Evolutionary conservation across 2,888 invertebrate genomes (phyloP).

Genomic region (Machimus rusticus): DNA sequence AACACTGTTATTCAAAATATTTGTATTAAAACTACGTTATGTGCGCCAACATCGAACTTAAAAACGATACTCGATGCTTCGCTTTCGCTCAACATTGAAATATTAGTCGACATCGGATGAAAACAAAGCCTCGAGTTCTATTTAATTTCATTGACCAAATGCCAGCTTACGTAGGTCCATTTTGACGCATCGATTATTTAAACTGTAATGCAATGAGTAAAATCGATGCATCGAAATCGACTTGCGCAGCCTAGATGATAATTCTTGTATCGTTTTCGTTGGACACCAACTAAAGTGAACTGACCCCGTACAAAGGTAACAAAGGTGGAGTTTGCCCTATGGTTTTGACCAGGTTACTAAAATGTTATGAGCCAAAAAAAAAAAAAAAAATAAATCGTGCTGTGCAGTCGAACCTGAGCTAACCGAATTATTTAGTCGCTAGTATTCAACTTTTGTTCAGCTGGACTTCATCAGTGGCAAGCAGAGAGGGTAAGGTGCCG

Average conservation of each 20-base stretch:
- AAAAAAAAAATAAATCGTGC: background rate
- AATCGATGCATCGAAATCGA: background rate
- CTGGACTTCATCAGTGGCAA: background rate
- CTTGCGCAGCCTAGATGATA: background rate
- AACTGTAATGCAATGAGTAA: no score
- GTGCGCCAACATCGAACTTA: no score
- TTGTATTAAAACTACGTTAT: no score
- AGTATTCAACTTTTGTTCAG: background rate
- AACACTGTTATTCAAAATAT: no score
- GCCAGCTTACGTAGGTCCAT: no score
- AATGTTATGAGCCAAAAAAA: background rate
- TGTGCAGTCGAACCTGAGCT: background rate
- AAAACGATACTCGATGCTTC: no score
- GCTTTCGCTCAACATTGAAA: no score
- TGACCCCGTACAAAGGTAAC: background rate
- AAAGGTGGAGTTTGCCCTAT: constrained; percentile 64
- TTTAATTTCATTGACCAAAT: no score
- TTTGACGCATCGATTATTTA: no score
- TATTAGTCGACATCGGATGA: no score
- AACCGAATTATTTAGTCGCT: constrained; percentile 14
- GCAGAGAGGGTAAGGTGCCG: background rate
- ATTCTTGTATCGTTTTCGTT: background rate
- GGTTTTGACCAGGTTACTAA: constrained; percentile 45
- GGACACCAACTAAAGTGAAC: background rate
- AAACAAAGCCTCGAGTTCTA: no score